Base-by-base conservation (phyloP, 2,797 vertebrate genomes). In the Tiaroga cobitis region DNA sequence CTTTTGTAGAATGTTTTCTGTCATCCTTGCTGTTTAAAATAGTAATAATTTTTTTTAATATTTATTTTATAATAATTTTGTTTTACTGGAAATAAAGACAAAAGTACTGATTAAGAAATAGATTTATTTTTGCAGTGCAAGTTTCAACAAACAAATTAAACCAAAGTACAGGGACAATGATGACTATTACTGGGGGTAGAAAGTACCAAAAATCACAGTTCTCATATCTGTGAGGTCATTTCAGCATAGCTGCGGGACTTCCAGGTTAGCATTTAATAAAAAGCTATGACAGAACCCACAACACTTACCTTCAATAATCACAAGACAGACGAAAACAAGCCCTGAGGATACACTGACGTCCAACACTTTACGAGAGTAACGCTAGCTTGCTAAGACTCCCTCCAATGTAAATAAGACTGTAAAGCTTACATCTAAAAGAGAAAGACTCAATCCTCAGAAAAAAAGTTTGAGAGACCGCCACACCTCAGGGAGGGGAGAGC, bases 231-330 rank as follows among this genome's bases (percentile, higher is more conserved):
- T n/a, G 61, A 15, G 8, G 29, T 39, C 0, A 73, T 32, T 65
- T 75, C 41, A 26, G 73, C 19, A 29, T 43, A 29, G 51, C 68
- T 16, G 11, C 0, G 26, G 70, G 41, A 70, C 18, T 54, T 81
- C 80, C 49, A 65, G 15, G 3, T 65, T 49, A 51, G 21, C 73
- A 10, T 77, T 63, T n/a, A 73, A 43, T 39, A 32, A 59, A 9
- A 24, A 82, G 29, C n/a, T 18, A 32, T 59, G 41, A n/a, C 69
- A 24, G 10, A 73, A 46, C 51, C 32, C 65, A 69, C 15, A 73
- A 51, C 67, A 74, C 77, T 65, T 65, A 85, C 77, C 84, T 74
- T 63, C 51, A 80, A 61, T n/a, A 73, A 85, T 63, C 54, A 80
- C 5, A 26, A 37, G 49, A 54, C 8, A 24, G 29, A 73, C 4